These are phyloP conservation scores for Platyscapa corneri DNA, from an alignment of 1,140 invertebrate species.

Conservation along the genomic window DNA sequence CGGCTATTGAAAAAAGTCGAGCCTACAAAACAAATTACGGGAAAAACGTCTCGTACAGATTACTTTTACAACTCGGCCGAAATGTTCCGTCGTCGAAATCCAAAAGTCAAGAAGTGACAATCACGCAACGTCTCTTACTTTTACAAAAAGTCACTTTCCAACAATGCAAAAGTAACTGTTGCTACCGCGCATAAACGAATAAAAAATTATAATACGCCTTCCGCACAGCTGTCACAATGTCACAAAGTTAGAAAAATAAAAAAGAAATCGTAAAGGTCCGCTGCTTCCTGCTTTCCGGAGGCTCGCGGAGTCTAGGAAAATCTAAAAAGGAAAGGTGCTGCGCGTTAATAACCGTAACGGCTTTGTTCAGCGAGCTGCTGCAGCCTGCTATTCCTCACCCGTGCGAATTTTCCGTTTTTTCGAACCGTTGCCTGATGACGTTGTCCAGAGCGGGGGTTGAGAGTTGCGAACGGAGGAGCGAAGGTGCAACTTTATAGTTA, in stretches of 20 bases:
- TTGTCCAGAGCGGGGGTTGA: neutral
- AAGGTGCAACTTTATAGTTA: slow-evolving; percentile 49
- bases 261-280: neutral
- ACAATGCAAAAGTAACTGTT: neutral
- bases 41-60: neutral
- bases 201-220: slow-evolving; percentile 40
- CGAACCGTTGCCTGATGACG: neutral
- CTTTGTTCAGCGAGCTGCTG: no score
- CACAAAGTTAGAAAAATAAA: no score
- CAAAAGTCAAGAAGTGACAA: neutral
- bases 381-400: neutral
- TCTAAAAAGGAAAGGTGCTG: slow-evolving; percentile 5
- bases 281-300: neutral
- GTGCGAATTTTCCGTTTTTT: slow-evolving; percentile 33
- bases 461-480: neutral
- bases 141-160: neutral
- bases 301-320: neutral
- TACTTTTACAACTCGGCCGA: slow-evolving; percentile 3
- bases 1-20: neutral
- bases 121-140: slow-evolving; percentile 25
- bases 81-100: no score
- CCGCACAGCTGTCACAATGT: neutral
- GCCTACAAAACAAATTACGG: neutral
- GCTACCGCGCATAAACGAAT: slow-evolving; percentile 26
- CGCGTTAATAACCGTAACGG: slow-evolving; percentile 34